Percentiles rank a stretch among this genome's conserved stretches.
phyloP scores from a whole-genome alignment of 2,888 invertebrate species.

The Orthosia cruda region DNA sequence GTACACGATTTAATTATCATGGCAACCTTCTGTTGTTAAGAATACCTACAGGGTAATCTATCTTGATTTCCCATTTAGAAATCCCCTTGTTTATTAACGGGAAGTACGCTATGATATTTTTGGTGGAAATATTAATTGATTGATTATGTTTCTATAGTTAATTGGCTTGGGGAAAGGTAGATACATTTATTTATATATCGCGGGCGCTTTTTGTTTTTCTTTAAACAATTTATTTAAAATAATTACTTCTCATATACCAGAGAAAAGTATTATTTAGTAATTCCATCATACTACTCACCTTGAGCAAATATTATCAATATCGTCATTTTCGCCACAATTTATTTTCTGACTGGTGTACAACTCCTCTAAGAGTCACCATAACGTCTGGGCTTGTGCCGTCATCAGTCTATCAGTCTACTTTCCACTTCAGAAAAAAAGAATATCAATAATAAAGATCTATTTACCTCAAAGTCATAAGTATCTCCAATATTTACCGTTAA shows the following conservation, averaged over 20 bases:
- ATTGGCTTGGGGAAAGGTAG: background rate
- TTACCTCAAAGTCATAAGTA: background rate
- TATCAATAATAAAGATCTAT: background rate
- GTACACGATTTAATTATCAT: conserved; percentile 49
- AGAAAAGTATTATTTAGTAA: too few relatives aligned
- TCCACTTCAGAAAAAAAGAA: background rate
- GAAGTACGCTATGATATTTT: background rate
- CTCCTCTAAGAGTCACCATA: too few relatives aligned
- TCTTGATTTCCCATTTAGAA: conserved; percentile 5
- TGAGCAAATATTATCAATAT: too few relatives aligned
- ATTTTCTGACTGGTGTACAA: too few relatives aligned
- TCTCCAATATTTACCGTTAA: conserved; percentile 5
- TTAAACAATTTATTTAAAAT: too few relatives aligned
- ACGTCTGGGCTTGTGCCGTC: too few relatives aligned
- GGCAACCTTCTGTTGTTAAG: conserved; percentile 19
- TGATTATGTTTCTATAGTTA: background rate
- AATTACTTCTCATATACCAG: too few relatives aligned
- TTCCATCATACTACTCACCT: too few relatives aligned
- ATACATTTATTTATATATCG: background rate
- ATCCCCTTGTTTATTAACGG: background rate
- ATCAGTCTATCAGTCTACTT: background rate
- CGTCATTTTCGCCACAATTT: too few relatives aligned
- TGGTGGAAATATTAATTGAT: background rate
- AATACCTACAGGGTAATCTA: background rate
- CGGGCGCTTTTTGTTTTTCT: too few relatives aligned